Conservation (phyloP, 1,140 invertebrate species). For the Telenomus remus region DNA sequence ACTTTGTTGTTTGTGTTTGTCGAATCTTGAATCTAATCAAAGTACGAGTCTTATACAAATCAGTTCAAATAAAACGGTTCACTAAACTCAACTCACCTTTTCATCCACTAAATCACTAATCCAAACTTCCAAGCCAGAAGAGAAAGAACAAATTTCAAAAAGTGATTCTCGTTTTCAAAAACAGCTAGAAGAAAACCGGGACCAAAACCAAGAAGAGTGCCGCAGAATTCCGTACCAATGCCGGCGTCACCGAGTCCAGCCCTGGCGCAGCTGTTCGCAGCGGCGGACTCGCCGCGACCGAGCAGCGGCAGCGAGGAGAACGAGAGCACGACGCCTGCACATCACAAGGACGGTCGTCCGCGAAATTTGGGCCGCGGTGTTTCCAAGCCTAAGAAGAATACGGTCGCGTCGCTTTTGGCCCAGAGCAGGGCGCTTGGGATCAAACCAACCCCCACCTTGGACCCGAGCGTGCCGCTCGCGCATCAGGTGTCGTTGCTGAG, state of each 20-base stretch:
- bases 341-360: constrained; percentile 83
- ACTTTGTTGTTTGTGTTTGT: too few species aligned
- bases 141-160: too few species aligned
- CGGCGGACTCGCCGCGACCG: constrained; percentile 77
- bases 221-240: constrained; percentile 77
- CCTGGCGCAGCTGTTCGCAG: constrained; percentile 76
- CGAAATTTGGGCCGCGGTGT: constrained; percentile 88
- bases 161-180: neutral
- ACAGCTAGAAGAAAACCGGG: constrained; percentile 83
- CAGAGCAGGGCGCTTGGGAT: constrained; percentile 87
- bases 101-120: too few species aligned
- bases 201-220: constrained; percentile 81
- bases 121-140: too few species aligned
- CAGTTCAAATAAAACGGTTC: too few species aligned
- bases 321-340: constrained; percentile 75
- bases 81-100: too few species aligned
- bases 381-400: constrained; percentile 93
- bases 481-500: constrained; percentile 79
- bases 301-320: constrained; percentile 82
- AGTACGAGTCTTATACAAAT: too few species aligned
- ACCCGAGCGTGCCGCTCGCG: constrained; percentile 76
- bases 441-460: constrained; percentile 77
- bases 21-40: too few species aligned
- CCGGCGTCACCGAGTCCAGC: constrained; percentile 76
- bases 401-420: constrained; percentile 89